Conservation (phyloP, 2,113 vertebrate species). For the Clarias gariepinus region DNA sequence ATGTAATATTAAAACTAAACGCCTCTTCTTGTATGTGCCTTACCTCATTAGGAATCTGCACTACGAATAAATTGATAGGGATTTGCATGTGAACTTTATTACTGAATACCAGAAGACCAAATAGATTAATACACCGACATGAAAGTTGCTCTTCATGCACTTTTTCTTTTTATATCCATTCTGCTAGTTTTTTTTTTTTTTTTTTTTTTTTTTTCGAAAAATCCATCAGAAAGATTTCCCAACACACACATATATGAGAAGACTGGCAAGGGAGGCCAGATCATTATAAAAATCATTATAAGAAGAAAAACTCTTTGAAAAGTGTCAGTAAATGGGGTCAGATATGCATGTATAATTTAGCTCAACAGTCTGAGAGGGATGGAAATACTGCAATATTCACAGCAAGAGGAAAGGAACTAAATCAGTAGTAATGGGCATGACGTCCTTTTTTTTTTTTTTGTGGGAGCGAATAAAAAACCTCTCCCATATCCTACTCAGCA, state of each 20-base stretch:
- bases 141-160: background rate
- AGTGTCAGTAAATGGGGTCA: conserved; percentile 31
- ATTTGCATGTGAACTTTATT: background rate
- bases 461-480: background rate
- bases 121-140: background rate
- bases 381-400: background rate
- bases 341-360: conserved; percentile 33
- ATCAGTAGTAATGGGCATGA: background rate
- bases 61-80: background rate
- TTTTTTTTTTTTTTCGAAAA: too few relatives aligned
- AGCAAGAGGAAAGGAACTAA: background rate
- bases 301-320: conserved; percentile 32
- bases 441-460: background rate
- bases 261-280: background rate
- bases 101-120: background rate
- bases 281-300: conserved; percentile 36
- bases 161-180: background rate
- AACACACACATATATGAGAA: background rate
- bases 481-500: background rate
- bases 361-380: background rate
- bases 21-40: background rate
- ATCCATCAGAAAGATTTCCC: conserved; percentile 6
- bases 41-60: background rate
- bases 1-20: background rate
- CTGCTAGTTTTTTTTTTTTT: background rate